Conservation (phyloP, 2,113 vertebrate genomes). For the Cinclus mexicanus region DNA sequence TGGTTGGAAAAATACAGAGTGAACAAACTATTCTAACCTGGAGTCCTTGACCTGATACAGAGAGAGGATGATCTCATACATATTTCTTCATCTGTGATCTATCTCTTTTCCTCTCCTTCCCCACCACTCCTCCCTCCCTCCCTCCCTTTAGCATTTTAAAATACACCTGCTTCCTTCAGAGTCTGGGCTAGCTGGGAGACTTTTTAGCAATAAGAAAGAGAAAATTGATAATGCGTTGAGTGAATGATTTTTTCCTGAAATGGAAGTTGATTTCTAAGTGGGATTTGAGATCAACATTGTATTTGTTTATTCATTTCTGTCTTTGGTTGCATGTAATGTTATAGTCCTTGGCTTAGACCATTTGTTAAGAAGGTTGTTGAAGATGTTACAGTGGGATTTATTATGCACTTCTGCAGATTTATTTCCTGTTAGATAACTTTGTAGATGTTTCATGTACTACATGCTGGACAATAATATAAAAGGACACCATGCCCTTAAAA, state of each 20-base stretch:
- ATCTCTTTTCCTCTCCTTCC: neutral
- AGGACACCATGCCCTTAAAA: conserved; percentile 1
- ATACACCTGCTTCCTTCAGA: neutral
- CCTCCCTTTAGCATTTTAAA: neutral
- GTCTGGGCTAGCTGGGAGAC: neutral
- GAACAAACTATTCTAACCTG: neutral
- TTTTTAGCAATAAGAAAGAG: neutral
- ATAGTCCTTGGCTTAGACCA: neutral
- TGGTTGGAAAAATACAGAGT: neutral
- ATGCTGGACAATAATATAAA: conserved; percentile 22
- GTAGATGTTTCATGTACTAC: conserved; percentile 2
- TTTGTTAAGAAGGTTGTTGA: conserved; percentile 15
- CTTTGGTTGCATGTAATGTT: neutral
- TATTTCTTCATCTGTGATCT: neutral
- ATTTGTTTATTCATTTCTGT: conserved; percentile 36
- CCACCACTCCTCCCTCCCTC: accelerated
- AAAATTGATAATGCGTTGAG: neutral
- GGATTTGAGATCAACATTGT: neutral
- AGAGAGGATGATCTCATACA: neutral
- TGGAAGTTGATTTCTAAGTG: neutral
- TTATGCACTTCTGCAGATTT: conserved; percentile 31
- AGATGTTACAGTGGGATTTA: conserved; percentile 15
- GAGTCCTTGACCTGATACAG: neutral
- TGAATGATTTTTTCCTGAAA: neutral
- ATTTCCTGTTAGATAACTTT: conserved; percentile 39